Percentiles rank a stretch among this genome's conserved stretches.
Conservation (phyloP, 2,888 invertebrate species). For the Troglohyphantes excavatus region DNA sequence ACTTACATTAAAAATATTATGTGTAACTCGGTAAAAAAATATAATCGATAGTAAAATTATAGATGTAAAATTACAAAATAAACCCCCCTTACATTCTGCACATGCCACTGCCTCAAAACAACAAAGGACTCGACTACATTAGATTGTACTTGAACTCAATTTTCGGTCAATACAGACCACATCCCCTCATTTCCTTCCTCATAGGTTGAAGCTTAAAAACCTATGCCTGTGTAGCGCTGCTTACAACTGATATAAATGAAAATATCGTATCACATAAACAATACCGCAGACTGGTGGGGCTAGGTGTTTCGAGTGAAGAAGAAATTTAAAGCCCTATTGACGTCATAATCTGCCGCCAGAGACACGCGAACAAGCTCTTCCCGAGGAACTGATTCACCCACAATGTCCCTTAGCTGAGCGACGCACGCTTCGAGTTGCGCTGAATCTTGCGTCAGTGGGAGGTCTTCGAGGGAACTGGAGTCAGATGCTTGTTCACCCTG, state of each 20-base stretch:
- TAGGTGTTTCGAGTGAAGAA: slow-evolving; percentile 83
- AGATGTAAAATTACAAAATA: too few species aligned
- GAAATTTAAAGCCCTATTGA: slow-evolving; percentile 86
- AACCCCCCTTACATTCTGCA: too few species aligned
- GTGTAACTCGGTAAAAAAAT: too few species aligned
- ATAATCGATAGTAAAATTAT: too few species aligned
- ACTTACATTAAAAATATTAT: too few species aligned
- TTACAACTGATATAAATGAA: slow-evolving; percentile 8
- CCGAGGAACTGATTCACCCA: slow-evolving; percentile 84
- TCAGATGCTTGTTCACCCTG: slow-evolving; percentile 80
- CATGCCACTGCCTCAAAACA: too few species aligned
- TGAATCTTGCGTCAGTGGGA: slow-evolving; percentile 82
- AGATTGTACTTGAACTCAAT: too few species aligned
- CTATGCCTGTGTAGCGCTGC: too few species aligned
- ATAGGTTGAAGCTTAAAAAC: too few species aligned
- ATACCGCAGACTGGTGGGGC: neutral
- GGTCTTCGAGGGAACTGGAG: slow-evolving; percentile 82
- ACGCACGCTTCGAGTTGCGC: slow-evolving; percentile 84
- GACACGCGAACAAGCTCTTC: slow-evolving; percentile 85
- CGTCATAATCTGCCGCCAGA: slow-evolving; percentile 86
- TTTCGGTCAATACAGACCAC: too few species aligned
- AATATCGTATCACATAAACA: slow-evolving; percentile 12
- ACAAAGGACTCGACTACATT: too few species aligned
- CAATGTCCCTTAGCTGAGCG: slow-evolving; percentile 84
- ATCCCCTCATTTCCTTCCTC: too few species aligned